Conservation (phyloP, 2,797 vertebrate species). For the Crax fasciolata region DNA sequence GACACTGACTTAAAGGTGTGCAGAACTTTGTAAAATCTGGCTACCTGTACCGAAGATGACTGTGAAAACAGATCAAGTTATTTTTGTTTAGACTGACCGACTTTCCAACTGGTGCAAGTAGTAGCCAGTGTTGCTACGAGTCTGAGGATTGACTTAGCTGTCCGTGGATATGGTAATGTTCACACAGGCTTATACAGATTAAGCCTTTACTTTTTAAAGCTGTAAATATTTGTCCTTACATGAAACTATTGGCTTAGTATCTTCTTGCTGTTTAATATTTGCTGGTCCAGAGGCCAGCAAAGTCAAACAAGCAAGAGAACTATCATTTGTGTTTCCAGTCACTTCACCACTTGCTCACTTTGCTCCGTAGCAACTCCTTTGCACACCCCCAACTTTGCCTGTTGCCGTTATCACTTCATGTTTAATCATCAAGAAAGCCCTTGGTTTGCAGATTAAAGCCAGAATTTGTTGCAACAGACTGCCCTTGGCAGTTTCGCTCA, state of each 20-base stretch:
- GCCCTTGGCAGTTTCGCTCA: not conserved
- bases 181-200: not conserved
- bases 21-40: not conserved
- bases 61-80: not conserved
- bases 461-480: constrained; percentile 16
- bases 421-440: not conserved
- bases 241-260: not conserved
- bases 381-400: not conserved
- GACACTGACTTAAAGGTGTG: not conserved
- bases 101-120: not conserved
- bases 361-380: not conserved
- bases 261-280: not conserved
- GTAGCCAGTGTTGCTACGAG: not conserved
- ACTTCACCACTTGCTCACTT: not conserved
- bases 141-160: not conserved
- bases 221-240: constrained; percentile 15
- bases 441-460: constrained; percentile 40
- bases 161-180: not conserved
- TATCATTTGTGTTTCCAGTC: not conserved
- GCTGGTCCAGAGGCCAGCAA: not conserved
- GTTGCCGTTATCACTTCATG: not conserved
- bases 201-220: not conserved
- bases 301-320: not conserved
- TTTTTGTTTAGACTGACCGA: not conserved
- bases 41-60: not conserved